Percentiles rank a stretch among this genome's conserved stretches.
phyloP scores from a whole-genome alignment of 2,113 vertebrate species.

The Pangasianodon hypophthalmus region DNA sequence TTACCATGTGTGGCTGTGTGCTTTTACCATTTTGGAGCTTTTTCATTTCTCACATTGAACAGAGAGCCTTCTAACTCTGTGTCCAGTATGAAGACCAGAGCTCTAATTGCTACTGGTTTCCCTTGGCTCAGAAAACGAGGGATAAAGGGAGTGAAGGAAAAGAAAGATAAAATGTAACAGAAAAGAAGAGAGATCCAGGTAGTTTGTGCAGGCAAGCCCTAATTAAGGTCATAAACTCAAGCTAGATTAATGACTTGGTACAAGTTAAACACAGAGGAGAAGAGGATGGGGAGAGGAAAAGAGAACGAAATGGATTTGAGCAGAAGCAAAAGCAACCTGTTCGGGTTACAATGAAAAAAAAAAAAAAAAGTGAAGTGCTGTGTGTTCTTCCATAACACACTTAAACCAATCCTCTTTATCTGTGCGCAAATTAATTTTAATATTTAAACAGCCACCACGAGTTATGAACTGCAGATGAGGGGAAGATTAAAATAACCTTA shows the following conservation, averaged over 20 bases:
- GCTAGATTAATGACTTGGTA: neutral
- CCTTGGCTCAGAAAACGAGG: neutral
- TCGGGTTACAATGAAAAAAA: conserved; percentile 18
- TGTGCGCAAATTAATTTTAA: conserved; percentile 76
- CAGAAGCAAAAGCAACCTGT: neutral
- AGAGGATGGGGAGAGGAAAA: conserved; percentile 30
- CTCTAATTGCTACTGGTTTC: neutral
- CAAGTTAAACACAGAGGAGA: neutral
- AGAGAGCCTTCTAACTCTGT: neutral
- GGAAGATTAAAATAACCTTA: conserved; percentile 75
- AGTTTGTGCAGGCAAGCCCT: neutral
- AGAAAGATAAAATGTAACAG: neutral
- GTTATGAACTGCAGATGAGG: conserved; percentile 68
- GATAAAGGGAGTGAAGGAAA: neutral
- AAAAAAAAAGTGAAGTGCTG: conserved; percentile 49
- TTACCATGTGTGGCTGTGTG: neutral
- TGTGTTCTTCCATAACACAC: conserved; percentile 69
- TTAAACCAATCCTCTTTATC: conserved; percentile 73
- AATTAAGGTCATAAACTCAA: neutral
- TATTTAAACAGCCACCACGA: conserved; percentile 77
- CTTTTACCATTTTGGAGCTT: neutral
- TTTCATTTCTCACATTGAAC: neutral
- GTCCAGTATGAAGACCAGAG: neutral
- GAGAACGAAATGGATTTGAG: neutral
- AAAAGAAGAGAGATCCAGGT: neutral